Conservation (phyloP, 53 echinoderm and acorn worm genomes). For the Apostichopus leukothele region DNA sequence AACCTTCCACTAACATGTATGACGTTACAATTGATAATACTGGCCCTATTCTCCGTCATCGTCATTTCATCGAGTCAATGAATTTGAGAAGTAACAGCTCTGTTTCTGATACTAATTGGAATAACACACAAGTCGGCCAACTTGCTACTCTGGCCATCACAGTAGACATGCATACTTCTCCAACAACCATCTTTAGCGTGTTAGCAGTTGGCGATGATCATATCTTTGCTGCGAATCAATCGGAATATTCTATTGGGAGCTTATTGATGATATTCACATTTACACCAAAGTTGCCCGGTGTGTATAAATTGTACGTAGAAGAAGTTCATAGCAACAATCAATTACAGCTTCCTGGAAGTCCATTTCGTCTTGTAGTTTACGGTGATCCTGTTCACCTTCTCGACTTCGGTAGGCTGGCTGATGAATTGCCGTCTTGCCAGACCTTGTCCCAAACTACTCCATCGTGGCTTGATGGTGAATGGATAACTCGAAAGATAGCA, state of each 20-base stretch:
- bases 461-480: background rate
- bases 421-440: slow-evolving; percentile 21
- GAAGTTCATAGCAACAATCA: background rate
- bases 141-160: background rate
- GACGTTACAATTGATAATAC: background rate
- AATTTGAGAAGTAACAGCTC: too few relatives aligned
- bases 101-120: background rate
- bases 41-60: slow-evolving; percentile 21
- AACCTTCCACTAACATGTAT: background rate
- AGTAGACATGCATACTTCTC: background rate
- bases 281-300: background rate
- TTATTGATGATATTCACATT: background rate
- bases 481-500: slow-evolving; percentile 9
- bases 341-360: slow-evolving; percentile 23
- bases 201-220: slow-evolving; percentile 7
- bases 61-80: background rate
- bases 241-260: background rate
- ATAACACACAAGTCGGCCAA: background rate
- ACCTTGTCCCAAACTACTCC: background rate
- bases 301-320: slow-evolving; percentile 21
- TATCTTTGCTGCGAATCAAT: background rate
- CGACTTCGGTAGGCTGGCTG: background rate
- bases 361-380: slow-evolving; percentile 11
- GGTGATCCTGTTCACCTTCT: background rate
- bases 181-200: background rate